Conservation (phyloP, 2,113 vertebrate genomes). For the Pterocles gutturalis region DNA sequence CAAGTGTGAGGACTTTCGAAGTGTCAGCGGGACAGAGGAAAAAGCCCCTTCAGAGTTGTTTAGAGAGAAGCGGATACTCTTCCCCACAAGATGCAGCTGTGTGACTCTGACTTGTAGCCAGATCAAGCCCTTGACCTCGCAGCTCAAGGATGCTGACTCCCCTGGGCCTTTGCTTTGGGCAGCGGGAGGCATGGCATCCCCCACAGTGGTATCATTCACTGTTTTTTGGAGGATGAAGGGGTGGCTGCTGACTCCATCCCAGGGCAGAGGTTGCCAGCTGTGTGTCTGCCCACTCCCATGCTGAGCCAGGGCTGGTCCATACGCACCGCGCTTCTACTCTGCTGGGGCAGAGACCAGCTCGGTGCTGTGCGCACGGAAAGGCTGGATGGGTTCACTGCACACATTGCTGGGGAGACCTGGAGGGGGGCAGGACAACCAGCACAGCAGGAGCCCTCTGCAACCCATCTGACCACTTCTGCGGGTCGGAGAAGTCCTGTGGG, state of each 20-base stretch:
- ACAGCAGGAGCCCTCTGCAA: not conserved
- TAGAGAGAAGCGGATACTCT: slow-evolving; percentile 39
- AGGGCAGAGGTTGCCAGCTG: not conserved
- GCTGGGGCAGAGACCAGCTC: not conserved
- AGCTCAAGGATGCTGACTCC: not conserved
- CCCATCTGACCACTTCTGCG: not conserved
- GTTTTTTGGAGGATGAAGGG: not conserved
- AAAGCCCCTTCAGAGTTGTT: slow-evolving; percentile 37
- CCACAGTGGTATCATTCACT: too few species aligned
- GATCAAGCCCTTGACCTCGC: not conserved
- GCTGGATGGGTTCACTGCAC: not conserved
- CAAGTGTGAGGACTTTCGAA: slow-evolving; percentile 1
- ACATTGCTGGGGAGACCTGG: not conserved
- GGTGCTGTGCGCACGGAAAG: rapidly evolving
- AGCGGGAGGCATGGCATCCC: not conserved
- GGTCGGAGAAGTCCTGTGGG: not conserved
- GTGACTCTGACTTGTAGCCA: not conserved
- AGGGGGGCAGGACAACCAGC: not conserved
- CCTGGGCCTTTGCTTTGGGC: not conserved
- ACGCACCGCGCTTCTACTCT: rapidly evolving
- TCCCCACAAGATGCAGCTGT: not conserved
- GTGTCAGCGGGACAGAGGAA: slow-evolving; percentile 47
- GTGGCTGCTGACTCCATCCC: not conserved
- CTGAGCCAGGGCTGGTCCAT: not conserved
- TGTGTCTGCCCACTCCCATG: rapidly evolving